Base-by-base conservation (phyloP, 2,888 invertebrate species). In the Cheilosia soror region DNA sequence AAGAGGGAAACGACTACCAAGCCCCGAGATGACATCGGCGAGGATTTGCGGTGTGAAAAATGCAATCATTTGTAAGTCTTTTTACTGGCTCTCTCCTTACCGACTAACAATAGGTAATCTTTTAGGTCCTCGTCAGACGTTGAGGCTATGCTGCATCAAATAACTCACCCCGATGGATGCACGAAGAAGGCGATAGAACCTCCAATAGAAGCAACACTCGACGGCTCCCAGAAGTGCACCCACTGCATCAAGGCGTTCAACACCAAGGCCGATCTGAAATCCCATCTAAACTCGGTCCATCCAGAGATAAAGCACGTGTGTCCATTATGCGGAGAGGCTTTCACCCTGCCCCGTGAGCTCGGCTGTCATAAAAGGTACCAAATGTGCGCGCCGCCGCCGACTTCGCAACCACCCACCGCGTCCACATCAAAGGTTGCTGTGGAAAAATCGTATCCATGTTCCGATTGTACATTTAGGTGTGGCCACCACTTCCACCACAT, bases 291-390 rank as follows among this genome's bases (percentile, higher is more conserved):
- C 40, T 90, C 89, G 4, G 89, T 92, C 3, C 96, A 96, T 92
- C 94, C 95, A 0, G 93, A 95, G 65, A 93, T 94, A 2, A 94
- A 94, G 79, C 94, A 90, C 47, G 95, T 95, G 75, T 97, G 97
- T 89, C 94, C 95, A 0, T 94, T 94, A 88, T 97, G 97, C 88
- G 96, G 96, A 0, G 92, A 93, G 90, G 92, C 93, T 11, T 96
- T 97, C 89, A 93, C 94, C 0, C 92, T 96, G 0, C 93, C 95
- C 1, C 96, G 97, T 93, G 96, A 96, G 89, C 94, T 97, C 11
- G 94, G 95, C 0, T 94, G 94, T 11, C 97, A 97, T 89, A 93
- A 95, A n/a, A 93, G 94, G 76, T 93, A 93, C 81, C 94, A 94
- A 82, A 93, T 93, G 3, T 96, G 94, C 90, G 93, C 62, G 81